These are phyloP conservation scores for Lepus townsendii DNA, from an alignment of 2,797 vertebrate species.

Conservation along the genomic window DNA sequence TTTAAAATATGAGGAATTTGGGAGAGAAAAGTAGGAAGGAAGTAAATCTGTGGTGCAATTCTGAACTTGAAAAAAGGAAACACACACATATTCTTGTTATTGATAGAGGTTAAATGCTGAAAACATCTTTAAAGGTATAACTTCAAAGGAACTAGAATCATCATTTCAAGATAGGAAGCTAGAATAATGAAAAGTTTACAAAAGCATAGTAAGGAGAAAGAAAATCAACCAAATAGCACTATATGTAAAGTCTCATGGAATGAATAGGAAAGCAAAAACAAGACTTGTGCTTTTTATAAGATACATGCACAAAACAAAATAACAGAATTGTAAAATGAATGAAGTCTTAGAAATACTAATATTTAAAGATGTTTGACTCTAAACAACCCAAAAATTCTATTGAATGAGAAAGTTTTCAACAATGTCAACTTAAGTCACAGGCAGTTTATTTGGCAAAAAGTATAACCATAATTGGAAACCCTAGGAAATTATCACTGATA, in stretches of 20 bases:
- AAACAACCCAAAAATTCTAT: neutral
- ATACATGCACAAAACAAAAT: neutral
- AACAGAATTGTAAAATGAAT: neutral
- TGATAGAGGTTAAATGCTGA: constrained; percentile 15
- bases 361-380: constrained; percentile 15
- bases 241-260: neutral
- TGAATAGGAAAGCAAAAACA: constrained; percentile 14
- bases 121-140: constrained; percentile 55
- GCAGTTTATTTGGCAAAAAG: constrained; percentile 19
- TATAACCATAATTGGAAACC: neutral
- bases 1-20: constrained; percentile 23
- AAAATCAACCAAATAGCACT: neutral
- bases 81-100: neutral
- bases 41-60: constrained; percentile 24
- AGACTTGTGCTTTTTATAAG: constrained; percentile 11
- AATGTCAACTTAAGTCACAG: neutral
- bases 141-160: constrained; percentile 59
- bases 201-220: constrained; percentile 36
- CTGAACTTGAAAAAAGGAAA: constrained; percentile 21
- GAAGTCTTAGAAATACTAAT: neutral
- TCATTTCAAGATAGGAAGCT: constrained; percentile 66
- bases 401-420: neutral
- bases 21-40: neutral
- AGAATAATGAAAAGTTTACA: constrained; percentile 42
- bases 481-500: neutral